Evolutionary conservation across 2,888 invertebrate species (phyloP), one percentile per base, ranked within the genome.

Genomic region (Odontocolon sp.): DNA sequence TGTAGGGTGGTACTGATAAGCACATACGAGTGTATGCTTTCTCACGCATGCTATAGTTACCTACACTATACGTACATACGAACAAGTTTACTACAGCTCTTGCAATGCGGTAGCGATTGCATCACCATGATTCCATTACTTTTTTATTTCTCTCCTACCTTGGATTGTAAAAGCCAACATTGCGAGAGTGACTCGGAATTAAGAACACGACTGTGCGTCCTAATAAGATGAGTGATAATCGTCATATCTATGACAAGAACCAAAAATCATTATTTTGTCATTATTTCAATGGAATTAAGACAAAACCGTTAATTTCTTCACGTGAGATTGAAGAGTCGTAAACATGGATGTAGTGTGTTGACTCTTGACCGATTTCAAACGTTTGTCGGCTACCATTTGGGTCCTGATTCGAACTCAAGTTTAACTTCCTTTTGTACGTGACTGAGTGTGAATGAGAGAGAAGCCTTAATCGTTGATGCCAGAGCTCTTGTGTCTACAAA

Each of bases 41-140:
- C 70, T 47, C 71, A 18, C 56, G 63, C 38, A 56, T 42, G 61
- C 50, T 68, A 57, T 38, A 63, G 50, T 42, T 14, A 23, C 33
- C 33, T 38, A 26, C 8, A 40, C 8, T 21, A 36, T 52, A 52
- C 28, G 31, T 26, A 40, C 38, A 47, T 38, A 38, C 21, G 50
- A 38, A 8, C 31, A 54, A 45, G n/a, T 67, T 26, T 42, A 67
- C 31, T 67, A 42, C 26, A 40, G 14, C 23, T 6, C 8, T 26
- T 31, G 23, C 26, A 14, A 3, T 18, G 8, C 31, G 33, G 9
- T n/a, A 21, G 57, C 21, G 26, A 57, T 52, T 42, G 42, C 57
- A 52, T 56, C 67, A 33, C 56, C 61, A 57, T 63, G 61, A 71
- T 77, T 71, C 71, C 66, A 77, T 77, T 77, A 77, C 52, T 23